Evolutionary conservation across 2,888 invertebrate species (phyloP).

Genomic region (Theretra japonica): DNA sequence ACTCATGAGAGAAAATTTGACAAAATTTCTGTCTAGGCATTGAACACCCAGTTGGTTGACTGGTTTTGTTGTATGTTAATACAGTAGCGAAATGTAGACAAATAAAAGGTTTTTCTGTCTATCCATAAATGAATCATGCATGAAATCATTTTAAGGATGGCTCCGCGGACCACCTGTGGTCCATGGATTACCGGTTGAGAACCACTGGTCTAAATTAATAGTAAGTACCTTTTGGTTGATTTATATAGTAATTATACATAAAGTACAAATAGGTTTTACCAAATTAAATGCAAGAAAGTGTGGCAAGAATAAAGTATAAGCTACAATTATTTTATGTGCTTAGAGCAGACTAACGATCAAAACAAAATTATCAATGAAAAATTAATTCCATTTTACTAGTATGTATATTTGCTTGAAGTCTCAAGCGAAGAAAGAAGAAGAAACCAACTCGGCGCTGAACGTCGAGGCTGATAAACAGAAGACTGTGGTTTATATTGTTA

Average conservation of each 20-base stretch:
- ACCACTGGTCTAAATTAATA: too few species aligned
- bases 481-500: not conserved
- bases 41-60: too few species aligned
- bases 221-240: conserved; percentile 35
- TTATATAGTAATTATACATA: conserved; percentile 36
- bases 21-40: too few species aligned
- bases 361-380: not conserved
- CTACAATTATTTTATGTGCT: not conserved
- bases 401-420: not conserved
- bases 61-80: too few species aligned
- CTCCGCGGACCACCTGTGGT: too few species aligned
- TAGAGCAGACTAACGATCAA: not conserved
- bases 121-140: too few species aligned
- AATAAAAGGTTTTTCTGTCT: too few species aligned
- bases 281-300: conserved; percentile 71
- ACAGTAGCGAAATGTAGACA: too few species aligned
- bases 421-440: too few species aligned
- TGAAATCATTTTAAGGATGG: too few species aligned
- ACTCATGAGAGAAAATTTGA: too few species aligned
- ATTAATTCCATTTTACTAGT: not conserved
- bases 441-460: not conserved
- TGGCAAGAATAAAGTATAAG: conserved; percentile 65
- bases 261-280: conserved; percentile 47
- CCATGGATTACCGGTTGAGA: too few species aligned
- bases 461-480: not conserved